Percentiles rank a stretch among this genome's conserved stretches.
Conservation (phyloP, 2,113 vertebrate genomes). For the Platichthys flesus region DNA sequence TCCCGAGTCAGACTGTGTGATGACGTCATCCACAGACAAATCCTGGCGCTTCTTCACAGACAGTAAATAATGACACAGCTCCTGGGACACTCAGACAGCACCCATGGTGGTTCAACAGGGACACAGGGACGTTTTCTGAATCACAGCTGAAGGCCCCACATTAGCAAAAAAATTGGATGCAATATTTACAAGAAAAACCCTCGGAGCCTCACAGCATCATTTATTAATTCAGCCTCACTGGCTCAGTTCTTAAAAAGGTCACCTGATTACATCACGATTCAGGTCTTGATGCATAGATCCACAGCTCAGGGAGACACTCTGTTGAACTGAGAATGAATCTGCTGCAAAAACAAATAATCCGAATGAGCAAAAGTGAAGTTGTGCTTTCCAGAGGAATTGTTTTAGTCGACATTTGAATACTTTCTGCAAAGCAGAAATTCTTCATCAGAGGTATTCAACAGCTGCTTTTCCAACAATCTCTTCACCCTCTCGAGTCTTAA, state of each 20-base stretch:
- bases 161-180: conserved; percentile 28
- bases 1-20: neutral
- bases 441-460: neutral
- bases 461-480: neutral
- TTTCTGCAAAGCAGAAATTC: neutral
- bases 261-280: conserved; percentile 44
- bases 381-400: neutral
- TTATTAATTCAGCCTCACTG: conserved; percentile 51
- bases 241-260: conserved; percentile 58
- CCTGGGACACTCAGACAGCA: conserved; percentile 35
- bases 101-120: conserved; percentile 34
- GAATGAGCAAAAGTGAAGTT: neutral
- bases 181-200: conserved; percentile 52
- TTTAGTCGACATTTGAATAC: neutral
- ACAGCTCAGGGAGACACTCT: neutral
- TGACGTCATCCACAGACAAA: conserved; percentile 32
- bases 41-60: conserved; percentile 35
- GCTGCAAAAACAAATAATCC: neutral
- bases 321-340: neutral
- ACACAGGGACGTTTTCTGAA: conserved; percentile 31
- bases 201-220: conserved; percentile 19
- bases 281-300: conserved; percentile 11
- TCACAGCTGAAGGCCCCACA: conserved; percentile 43
- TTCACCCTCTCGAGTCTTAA: conserved; percentile 15
- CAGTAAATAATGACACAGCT: conserved; percentile 46